Conservation (phyloP, 2,888 invertebrate genomes). For the Lithophane semibrunnea region DNA sequence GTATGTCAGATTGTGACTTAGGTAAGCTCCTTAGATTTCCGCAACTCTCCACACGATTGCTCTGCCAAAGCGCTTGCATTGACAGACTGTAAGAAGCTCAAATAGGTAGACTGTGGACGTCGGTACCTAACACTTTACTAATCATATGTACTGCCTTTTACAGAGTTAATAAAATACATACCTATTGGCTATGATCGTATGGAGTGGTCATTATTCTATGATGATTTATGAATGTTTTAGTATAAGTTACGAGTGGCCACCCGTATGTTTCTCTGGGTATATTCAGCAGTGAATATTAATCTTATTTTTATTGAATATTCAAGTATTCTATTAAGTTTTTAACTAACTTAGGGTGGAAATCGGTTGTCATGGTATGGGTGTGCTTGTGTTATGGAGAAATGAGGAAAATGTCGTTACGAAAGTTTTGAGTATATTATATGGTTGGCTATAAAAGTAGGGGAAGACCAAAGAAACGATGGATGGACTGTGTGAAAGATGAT, state of each 20-base stretch:
- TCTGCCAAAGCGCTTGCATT: neutral
- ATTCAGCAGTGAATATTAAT: neutral
- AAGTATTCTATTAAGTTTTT: neutral
- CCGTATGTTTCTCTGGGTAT: neutral
- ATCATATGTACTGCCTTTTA: conserved; percentile 27
- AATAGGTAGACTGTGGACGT: neutral
- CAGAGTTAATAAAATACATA: conserved; percentile 19
- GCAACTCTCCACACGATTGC: neutral
- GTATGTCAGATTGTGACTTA: neutral
- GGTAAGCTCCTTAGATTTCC: too few species aligned
- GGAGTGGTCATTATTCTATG: conserved; percentile 15
- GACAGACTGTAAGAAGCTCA: neutral
- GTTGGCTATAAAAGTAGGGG: neutral
- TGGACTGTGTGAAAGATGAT: neutral
- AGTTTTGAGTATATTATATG: neutral
- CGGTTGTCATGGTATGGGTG: neutral
- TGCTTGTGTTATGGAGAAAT: too few species aligned
- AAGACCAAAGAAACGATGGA: neutral
- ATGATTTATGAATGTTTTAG: conserved; percentile 16
- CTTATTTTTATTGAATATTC: too few species aligned
- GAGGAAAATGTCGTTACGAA: neutral
- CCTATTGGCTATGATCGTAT: conserved; percentile 3
- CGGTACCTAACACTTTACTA: neutral
- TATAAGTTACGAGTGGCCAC: conserved; percentile 4
- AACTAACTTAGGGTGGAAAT: neutral